Percentiles rank a stretch among this genome's conserved stretches.
Evolutionary conservation across 2,113 vertebrate species (phyloP).

Genomic region (Brienomyrus longianalis): DNA sequence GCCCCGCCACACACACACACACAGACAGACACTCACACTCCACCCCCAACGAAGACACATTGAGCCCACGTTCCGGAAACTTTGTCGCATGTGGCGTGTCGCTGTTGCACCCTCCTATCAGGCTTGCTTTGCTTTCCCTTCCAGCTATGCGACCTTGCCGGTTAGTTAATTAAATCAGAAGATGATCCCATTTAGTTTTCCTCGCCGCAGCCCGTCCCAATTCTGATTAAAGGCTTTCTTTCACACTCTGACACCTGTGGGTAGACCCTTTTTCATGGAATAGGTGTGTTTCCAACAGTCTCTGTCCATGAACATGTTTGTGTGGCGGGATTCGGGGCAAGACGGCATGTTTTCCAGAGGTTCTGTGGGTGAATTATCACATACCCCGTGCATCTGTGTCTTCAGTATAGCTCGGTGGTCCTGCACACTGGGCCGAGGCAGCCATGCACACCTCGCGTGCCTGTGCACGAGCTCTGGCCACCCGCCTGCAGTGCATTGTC

Average conservation of each 20-base stretch:
- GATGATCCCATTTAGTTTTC: not conserved
- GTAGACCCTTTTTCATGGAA: not conserved
- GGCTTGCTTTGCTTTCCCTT: not conserved
- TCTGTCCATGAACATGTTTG: not conserved
- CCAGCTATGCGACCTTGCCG: not conserved
- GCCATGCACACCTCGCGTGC: not conserved
- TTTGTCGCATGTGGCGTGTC: not conserved
- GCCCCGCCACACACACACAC: not conserved
- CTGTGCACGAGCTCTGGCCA: not conserved
- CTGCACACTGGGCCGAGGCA: not conserved
- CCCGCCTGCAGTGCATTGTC: not conserved
- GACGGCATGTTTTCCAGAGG: not conserved
- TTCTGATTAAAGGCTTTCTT: not conserved
- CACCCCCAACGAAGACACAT: not conserved
- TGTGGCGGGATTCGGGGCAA: not conserved
- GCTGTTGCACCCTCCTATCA: not conserved
- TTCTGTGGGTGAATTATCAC: not conserved
- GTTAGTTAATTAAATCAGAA: not conserved
- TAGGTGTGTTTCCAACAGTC: not conserved
- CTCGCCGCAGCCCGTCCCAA: not conserved
- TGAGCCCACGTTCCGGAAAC: not conserved
- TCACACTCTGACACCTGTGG: not conserved
- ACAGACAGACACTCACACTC: not conserved
- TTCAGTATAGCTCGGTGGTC: no score
- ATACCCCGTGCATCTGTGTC: not conserved